Conservation (phyloP, 2,888 invertebrate genomes). For the Apodemia hepburni region DNA sequence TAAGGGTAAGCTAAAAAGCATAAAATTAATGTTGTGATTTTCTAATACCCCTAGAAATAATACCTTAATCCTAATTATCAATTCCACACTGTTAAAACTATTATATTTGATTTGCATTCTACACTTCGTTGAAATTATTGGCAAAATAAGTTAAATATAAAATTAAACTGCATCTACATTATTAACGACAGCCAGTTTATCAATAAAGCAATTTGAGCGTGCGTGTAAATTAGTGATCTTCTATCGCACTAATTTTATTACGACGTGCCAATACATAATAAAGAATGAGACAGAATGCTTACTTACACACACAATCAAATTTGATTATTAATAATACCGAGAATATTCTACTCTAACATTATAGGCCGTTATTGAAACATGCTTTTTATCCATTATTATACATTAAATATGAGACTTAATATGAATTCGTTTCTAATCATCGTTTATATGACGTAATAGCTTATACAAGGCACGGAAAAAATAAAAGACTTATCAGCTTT, state of each 20-base stretch:
- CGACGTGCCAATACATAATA: too few relatives aligned
- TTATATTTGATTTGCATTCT: background rate
- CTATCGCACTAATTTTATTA: too few relatives aligned
- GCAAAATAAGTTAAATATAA: background rate
- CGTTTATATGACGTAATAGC: constrained; percentile 16
- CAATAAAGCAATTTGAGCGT: too few relatives aligned
- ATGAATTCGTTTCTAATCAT: constrained; percentile 9
- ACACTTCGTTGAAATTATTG: background rate
- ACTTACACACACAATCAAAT: too few relatives aligned
- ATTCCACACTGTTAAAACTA: constrained; percentile 13
- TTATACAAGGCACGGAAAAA: constrained; percentile 52
- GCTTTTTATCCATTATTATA: constrained; percentile 22
- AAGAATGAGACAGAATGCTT: too few relatives aligned
- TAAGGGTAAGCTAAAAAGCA: constrained; percentile 13
- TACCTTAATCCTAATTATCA: constrained; percentile 10
- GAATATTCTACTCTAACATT: constrained; percentile 25
- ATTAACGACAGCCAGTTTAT: background rate
- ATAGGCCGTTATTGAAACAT: constrained; percentile 33
- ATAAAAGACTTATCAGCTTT: constrained; percentile 20
- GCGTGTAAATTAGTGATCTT: too few relatives aligned
- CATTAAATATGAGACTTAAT: constrained; percentile 15
- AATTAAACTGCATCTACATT: constrained; percentile 3
- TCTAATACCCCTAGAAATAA: constrained; percentile 5
- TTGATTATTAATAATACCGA: too few relatives aligned
- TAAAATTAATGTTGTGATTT: background rate